These are phyloP conservation scores for Cyanocitta stelleri DNA, from an alignment of 2,113 vertebrate species.

Conservation along the genomic window DNA sequence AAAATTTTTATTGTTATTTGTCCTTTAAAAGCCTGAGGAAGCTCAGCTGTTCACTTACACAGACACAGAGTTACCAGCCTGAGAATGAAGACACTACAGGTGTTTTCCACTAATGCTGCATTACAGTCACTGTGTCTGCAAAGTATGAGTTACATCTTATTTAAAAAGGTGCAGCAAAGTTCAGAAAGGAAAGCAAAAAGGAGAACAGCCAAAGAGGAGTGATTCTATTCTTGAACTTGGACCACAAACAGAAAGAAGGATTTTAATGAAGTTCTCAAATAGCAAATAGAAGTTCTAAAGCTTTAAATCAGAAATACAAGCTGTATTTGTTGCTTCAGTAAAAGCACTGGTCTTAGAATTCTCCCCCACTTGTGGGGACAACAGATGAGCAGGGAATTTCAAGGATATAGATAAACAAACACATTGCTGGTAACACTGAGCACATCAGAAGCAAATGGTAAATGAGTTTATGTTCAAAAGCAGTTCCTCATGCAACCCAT, in stretches of 20 bases:
- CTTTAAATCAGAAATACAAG: neutral
- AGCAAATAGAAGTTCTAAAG: neutral
- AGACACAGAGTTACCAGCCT: neutral
- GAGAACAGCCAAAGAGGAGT: neutral
- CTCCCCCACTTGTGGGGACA: neutral
- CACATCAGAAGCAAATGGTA: neutral
- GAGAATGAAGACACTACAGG: neutral
- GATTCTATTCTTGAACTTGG: neutral
- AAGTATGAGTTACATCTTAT: neutral
- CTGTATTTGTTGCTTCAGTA: neutral
- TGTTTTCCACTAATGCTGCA: neutral
- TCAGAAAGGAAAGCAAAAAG: neutral
- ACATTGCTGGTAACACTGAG: neutral
- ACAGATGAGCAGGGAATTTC: conserved; percentile 1
- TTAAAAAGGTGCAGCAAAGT: neutral
- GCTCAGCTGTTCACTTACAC: neutral
- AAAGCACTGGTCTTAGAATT: neutral
- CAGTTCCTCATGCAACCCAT: neutral
- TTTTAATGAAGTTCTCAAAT: neutral
- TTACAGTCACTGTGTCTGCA: neutral
- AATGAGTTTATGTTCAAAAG: neutral
- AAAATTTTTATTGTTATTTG: neutral
- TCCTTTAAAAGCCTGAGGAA: neutral
- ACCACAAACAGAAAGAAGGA: neutral
- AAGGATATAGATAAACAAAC: neutral